Percentiles rank a stretch among this genome's conserved stretches.
Evolutionary conservation across 2,113 vertebrate genomes (phyloP).

Genomic region (Girardinichthys multiradiatus): DNA sequence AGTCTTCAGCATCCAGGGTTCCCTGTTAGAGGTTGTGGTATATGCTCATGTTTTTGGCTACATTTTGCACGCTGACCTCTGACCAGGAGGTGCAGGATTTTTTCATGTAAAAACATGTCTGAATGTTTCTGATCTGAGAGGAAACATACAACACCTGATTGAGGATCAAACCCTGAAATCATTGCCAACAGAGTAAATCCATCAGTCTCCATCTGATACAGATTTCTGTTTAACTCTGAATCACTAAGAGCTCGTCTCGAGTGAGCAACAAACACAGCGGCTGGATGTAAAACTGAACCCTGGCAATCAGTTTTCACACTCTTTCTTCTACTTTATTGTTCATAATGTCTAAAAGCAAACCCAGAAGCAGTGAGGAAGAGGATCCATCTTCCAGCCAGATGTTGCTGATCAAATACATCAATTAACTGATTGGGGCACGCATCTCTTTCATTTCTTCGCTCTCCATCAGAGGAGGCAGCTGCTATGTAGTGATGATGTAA

Average conservation of each 20-base stretch:
- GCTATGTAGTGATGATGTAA: background rate
- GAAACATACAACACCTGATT: too few species aligned
- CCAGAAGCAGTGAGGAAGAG: too few species aligned
- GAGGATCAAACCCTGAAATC: background rate
- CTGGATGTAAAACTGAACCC: too few species aligned
- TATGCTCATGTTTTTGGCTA: background rate
- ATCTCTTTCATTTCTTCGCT: too few species aligned
- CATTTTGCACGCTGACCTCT: background rate
- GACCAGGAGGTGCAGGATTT: background rate
- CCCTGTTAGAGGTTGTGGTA: too few species aligned
- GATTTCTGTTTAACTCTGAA: constrained; percentile 3
- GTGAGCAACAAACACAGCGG: too few species aligned
- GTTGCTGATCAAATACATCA: too few species aligned
- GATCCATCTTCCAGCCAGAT: too few species aligned
- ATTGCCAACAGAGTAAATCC: background rate
- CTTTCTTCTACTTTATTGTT: background rate
- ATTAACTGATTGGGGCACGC: too few species aligned
- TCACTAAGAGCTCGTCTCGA: background rate
- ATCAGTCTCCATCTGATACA: background rate
- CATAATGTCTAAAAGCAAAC: background rate
- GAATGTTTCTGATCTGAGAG: too few species aligned
- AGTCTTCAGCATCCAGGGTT: background rate
- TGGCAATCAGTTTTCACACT: background rate
- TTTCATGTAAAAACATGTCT: too few species aligned
- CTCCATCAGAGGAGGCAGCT: background rate